Conservation (phyloP, 1,140 invertebrate species). For the Microplitis demolitor region DNA sequence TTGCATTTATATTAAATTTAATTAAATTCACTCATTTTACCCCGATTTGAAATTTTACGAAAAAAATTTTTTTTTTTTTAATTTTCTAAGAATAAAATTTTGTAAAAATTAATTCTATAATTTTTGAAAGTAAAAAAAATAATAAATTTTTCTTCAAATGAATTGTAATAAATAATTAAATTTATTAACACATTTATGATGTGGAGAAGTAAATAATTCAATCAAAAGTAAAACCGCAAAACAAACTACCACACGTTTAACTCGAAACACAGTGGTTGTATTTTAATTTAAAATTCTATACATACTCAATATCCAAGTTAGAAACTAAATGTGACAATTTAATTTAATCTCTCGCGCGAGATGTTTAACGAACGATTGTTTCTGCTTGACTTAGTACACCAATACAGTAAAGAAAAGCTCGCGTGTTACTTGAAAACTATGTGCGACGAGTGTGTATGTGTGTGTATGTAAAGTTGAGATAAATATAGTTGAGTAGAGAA, state of each 20-base stretch:
- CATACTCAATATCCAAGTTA: too few species aligned
- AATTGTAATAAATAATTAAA: too few species aligned
- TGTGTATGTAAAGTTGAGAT: not conserved
- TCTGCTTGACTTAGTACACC: slow-evolving; percentile 7
- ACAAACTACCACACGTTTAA: not conserved
- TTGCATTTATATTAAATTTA: too few species aligned
- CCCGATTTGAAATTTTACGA: too few species aligned
- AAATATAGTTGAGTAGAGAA: not conserved
- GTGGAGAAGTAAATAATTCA: too few species aligned
- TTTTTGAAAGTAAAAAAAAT: too few species aligned
- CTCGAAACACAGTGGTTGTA: not conserved
- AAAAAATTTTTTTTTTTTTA: too few species aligned
- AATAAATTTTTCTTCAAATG: too few species aligned
- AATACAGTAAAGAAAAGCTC: not conserved
- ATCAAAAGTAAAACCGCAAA: not conserved
- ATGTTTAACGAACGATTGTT: slow-evolving; percentile 17
- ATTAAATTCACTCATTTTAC: too few species aligned
- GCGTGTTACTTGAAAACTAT: not conserved
- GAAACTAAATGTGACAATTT: slow-evolving; percentile 5
- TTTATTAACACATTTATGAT: too few species aligned
- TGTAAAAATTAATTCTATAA: too few species aligned
- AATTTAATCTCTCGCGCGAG: not conserved
- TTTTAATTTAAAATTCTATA: not conserved
- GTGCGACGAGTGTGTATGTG: not conserved
- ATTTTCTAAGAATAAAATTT: too few species aligned